phyloP scores from a whole-genome alignment of 2,797 vertebrate species.

The Characodon lateralis region DNA sequence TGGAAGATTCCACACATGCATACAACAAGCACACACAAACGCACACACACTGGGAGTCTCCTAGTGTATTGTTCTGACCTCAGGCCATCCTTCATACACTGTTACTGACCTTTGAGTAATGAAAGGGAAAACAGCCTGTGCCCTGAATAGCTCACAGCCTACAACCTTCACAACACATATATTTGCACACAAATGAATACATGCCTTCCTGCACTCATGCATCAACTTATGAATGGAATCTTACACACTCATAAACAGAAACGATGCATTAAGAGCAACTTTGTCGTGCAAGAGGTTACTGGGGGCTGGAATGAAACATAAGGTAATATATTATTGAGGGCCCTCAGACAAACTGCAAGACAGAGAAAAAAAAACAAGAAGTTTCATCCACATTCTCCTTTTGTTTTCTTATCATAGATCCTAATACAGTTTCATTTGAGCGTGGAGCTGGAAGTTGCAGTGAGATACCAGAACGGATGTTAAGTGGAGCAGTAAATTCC shows the following conservation, averaged over 20 bases:
- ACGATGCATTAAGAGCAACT: constrained; percentile 70
- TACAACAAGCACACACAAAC: not conserved
- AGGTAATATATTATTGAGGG: constrained; percentile 84
- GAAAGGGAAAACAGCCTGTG: constrained; percentile 75
- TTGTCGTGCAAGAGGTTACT: constrained; percentile 73
- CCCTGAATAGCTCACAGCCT: constrained; percentile 50
- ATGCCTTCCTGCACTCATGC: constrained; percentile 19
- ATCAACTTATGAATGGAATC: constrained; percentile 38
- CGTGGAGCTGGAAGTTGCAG: constrained; percentile 56
- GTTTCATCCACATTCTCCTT: constrained; percentile 54
- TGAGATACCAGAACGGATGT: constrained; percentile 56
- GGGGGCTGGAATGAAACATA: constrained; percentile 76
- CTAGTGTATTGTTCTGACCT: constrained; percentile 81
- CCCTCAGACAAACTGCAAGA: constrained; percentile 78
- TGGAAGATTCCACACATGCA: constrained; percentile 20
- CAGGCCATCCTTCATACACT: constrained; percentile 80
- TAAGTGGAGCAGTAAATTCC: constrained; percentile 65
- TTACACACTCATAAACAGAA: constrained; percentile 33
- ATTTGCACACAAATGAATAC: constrained; percentile 45
- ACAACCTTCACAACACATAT: constrained; percentile 35
- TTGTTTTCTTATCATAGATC: constrained; percentile 81
- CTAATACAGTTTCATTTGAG: constrained; percentile 71
- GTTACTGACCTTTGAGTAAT: constrained; percentile 81
- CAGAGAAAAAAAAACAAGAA: constrained; percentile 60
- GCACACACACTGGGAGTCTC: constrained; percentile 16